Conservation (phyloP, 2,797 vertebrate species). For the Coreius guichenoti region DNA sequence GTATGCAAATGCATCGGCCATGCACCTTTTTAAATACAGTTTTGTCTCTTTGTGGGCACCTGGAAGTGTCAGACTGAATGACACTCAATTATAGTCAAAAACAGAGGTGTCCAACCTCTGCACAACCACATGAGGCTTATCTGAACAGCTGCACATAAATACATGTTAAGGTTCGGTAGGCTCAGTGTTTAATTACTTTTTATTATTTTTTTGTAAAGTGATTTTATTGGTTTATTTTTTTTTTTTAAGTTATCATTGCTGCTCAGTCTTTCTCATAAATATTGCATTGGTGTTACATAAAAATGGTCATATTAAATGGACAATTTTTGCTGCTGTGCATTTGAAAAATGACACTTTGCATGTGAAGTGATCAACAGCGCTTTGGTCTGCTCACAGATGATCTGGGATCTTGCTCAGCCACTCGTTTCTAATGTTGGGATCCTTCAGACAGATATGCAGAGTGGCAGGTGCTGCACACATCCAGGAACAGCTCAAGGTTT, state of each 20-base stretch:
- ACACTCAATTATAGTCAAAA: not conserved
- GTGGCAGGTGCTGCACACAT: not conserved
- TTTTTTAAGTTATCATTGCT: not conserved
- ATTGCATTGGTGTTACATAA: not conserved
- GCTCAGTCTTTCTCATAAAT: not conserved
- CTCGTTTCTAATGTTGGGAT: not conserved
- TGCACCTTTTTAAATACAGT: not conserved
- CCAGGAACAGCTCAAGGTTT: not conserved
- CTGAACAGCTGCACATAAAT: constrained; percentile 3
- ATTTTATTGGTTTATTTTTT: not conserved
- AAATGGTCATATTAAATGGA: not conserved
- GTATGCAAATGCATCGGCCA: not conserved
- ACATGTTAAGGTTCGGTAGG: not conserved
- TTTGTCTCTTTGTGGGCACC: not conserved
- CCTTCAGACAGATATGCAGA: not conserved
- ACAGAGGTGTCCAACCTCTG: not conserved
- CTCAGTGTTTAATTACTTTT: not conserved
- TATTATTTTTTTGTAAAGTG: not conserved
- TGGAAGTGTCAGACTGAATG: not conserved
- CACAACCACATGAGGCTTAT: constrained; percentile 17
- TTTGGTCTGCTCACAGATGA: not conserved
- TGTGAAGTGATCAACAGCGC: not conserved
- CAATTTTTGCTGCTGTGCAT: not conserved
- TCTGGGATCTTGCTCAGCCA: not conserved
- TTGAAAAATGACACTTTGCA: not conserved